phyloP scores from a whole-genome alignment of 2,113 vertebrate species.

The Anser cygnoides region DNA sequence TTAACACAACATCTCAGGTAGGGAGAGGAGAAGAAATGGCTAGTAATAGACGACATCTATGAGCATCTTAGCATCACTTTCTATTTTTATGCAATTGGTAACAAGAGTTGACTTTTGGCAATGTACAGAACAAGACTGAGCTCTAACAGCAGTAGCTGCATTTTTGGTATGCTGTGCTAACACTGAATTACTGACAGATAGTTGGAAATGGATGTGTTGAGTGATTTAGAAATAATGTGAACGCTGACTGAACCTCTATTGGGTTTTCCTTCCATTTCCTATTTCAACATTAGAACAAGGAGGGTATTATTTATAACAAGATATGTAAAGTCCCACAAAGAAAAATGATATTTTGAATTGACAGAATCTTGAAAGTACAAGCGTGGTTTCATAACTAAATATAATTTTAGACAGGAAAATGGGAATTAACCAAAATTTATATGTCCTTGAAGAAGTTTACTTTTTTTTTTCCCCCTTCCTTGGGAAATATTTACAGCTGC shows the following conservation, averaged over 20 bases:
- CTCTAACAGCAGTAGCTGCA: conserved; percentile 10
- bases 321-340: background rate
- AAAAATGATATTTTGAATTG: background rate
- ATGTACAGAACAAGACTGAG: background rate
- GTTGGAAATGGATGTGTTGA: background rate
- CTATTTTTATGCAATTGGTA: background rate
- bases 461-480: background rate
- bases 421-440: conserved; percentile 10
- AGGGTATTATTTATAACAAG: conserved; percentile 53
- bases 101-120: background rate
- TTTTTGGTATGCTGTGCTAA: background rate
- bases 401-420: conserved; percentile 32
- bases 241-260: conserved; percentile 17
- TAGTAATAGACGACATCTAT: background rate
- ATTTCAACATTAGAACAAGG: conserved; percentile 48
- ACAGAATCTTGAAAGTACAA: conserved; percentile 15
- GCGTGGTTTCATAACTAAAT: conserved; percentile 34
- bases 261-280: conserved; percentile 21
- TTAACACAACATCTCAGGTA: background rate
- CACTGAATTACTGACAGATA: background rate
- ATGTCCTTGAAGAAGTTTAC: background rate
- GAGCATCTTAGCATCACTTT: background rate
- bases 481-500: background rate
- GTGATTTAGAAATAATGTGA: conserved; percentile 33
- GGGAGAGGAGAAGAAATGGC: background rate